These are phyloP conservation scores for Phytoseiulus persimilis DNA, from an alignment of 2,888 invertebrate genomes.

Conservation along the genomic window DNA sequence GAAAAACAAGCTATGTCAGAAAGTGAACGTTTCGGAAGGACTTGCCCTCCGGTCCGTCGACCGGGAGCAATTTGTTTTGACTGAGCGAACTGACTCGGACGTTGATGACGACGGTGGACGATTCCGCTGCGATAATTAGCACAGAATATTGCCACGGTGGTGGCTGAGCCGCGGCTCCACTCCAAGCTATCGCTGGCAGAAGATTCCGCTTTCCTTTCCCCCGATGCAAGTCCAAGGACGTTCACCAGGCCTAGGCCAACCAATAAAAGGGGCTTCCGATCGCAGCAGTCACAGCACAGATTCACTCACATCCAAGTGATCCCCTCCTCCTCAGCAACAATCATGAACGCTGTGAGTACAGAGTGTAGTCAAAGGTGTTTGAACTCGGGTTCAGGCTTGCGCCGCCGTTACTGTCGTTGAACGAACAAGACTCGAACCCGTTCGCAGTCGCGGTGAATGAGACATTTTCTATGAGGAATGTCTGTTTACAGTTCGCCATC, in stretches of 20 bases:
- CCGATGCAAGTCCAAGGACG: background rate
- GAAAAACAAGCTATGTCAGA: background rate
- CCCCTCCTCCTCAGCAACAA: background rate
- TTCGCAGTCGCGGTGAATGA: background rate
- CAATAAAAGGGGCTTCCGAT: background rate
- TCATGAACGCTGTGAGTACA: background rate
- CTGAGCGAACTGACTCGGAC: background rate
- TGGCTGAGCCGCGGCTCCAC: background rate
- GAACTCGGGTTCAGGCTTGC: no score
- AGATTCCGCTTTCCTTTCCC: background rate
- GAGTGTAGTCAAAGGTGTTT: no score
- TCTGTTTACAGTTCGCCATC: background rate
- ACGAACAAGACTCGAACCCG: no score
- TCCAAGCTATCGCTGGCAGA: background rate
- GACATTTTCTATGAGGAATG: background rate
- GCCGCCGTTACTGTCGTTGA: no score
- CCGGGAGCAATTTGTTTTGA: background rate
- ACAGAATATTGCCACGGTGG: background rate
- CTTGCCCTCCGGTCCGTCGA: background rate
- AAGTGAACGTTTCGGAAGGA: background rate
- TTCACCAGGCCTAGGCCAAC: background rate
- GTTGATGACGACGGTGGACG: background rate
- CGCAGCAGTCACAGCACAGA: background rate
- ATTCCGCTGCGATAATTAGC: background rate
- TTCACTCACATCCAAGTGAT: background rate